These are phyloP conservation scores for Danaus chrysippus DNA, from an alignment of 2,888 invertebrate species.

Conservation along the genomic window DNA sequence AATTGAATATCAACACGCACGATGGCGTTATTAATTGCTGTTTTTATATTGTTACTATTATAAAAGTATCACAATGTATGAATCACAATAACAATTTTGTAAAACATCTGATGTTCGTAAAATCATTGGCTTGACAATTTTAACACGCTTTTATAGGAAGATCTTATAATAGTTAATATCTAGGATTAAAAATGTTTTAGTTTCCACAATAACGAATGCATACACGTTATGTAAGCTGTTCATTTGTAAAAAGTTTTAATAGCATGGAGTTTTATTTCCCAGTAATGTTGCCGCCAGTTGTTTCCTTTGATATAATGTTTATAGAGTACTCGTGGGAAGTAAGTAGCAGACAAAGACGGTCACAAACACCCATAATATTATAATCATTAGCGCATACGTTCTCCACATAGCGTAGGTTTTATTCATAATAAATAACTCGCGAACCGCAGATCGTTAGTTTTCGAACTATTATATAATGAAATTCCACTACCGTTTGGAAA, in stretches of 20 bases:
- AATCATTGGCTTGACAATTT: no score
- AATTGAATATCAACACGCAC: no score
- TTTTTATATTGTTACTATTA: no score
- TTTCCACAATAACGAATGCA: not conserved
- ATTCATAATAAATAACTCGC: not conserved
- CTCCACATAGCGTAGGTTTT: constrained; percentile 1
- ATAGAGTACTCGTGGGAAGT: constrained; percentile 60
- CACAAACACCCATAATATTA: constrained; percentile 9
- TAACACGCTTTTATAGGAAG: no score
- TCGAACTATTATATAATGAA: no score
- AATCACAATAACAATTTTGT: no score
- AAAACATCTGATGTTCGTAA: no score
- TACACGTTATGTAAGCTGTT: not conserved
- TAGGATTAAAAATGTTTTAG: no score
- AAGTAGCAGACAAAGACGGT: constrained; percentile 26
- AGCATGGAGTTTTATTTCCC: constrained; percentile 10
- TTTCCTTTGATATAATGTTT: constrained; percentile 48
- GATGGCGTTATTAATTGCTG: no score
- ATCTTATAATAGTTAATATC: no score
- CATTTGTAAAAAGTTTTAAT: not conserved
- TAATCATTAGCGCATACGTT: not conserved
- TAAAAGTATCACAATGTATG: no score
- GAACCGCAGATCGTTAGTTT: no score
- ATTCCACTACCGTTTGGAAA: not conserved
- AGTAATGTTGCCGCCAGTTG: constrained; percentile 11